A percentile compares a stretch with the other conserved stretches of the same genome.
These are phyloP conservation scores for Argynnis bischoffii DNA, from an alignment of 2,888 invertebrate genomes.

Conservation along the genomic window DNA sequence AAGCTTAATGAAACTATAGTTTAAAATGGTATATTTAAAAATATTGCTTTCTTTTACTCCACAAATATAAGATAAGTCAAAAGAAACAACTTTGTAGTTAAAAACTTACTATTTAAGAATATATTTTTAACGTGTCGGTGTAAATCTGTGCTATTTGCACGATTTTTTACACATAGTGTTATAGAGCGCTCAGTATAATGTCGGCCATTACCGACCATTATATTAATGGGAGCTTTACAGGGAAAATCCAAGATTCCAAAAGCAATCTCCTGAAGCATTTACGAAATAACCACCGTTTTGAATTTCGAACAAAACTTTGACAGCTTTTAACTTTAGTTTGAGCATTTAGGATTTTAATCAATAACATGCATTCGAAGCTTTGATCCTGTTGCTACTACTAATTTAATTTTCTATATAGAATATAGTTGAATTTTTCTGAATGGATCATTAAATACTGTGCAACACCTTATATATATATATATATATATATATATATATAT, in stretches of 20 bases:
- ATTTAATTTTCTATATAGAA: too few species aligned
- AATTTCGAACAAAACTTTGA: background rate
- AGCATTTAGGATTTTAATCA: background rate
- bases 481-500: background rate
- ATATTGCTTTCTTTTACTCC: too few species aligned
- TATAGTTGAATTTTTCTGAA: too few species aligned
- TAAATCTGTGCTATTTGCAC: background rate
- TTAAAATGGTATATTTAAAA: too few species aligned
- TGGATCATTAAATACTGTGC: too few species aligned
- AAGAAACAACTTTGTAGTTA: background rate
- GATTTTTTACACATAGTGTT: background rate
- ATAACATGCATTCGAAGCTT: background rate
- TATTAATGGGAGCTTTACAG: constrained; percentile 15
- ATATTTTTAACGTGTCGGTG: constrained; percentile 1
- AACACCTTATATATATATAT: background rate
- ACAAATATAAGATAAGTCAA: too few species aligned
- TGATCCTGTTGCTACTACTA: too few species aligned
- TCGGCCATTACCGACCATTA: constrained; percentile 15
- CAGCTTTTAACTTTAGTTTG: background rate
- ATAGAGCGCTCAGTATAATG: constrained; percentile 14
- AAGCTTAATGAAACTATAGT: too few species aligned
- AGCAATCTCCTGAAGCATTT: constrained; percentile 1
- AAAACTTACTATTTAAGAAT: background rate
- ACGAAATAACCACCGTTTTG: background rate
- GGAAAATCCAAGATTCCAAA: constrained; percentile 11